Evolutionary conservation across 64 coral and sea anemone species (phyloP).

Genomic region (Porites lutea): DNA sequence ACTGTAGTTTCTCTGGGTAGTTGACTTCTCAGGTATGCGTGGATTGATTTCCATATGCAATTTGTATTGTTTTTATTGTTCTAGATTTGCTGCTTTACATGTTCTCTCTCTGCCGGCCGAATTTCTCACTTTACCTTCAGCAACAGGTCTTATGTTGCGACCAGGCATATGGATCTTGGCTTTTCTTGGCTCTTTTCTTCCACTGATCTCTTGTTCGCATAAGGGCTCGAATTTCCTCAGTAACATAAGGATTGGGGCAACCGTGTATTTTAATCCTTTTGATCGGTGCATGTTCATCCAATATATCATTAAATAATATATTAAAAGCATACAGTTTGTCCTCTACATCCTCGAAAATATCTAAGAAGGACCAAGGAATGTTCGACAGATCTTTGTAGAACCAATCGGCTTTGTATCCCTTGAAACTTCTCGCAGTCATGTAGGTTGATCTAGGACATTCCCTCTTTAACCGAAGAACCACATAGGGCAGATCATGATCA

Average conservation of each 20-base stretch:
- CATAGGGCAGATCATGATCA: slow-evolving; percentile 32
- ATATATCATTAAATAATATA: slow-evolving; percentile 41
- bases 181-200: slow-evolving; percentile 6
- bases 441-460: background rate
- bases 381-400: slow-evolving; percentile 26
- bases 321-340: slow-evolving; percentile 66
- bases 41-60: slow-evolving; percentile 67
- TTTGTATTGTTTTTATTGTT: slow-evolving; percentile 69
- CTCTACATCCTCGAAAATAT: slow-evolving; percentile 50
- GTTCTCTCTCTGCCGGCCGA: slow-evolving; percentile 54
- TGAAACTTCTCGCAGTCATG: no score
- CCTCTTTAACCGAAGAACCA: slow-evolving; percentile 28
- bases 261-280: slow-evolving; percentile 23
- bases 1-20: slow-evolving; percentile 56
- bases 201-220: slow-evolving; percentile 40
- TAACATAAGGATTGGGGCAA: slow-evolving; percentile 40
- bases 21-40: slow-evolving; percentile 67
- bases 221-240: slow-evolving; percentile 61
- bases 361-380: slow-evolving; percentile 39
- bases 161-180: slow-evolving; percentile 60
- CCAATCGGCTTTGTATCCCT: background rate
- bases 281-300: background rate
- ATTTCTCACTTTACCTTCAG: slow-evolving; percentile 72
- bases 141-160: slow-evolving; percentile 65
- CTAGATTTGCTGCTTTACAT: slow-evolving; percentile 53